Conservation (phyloP, 2,797 vertebrate genomes). For the Euthynnus affinis region DNA sequence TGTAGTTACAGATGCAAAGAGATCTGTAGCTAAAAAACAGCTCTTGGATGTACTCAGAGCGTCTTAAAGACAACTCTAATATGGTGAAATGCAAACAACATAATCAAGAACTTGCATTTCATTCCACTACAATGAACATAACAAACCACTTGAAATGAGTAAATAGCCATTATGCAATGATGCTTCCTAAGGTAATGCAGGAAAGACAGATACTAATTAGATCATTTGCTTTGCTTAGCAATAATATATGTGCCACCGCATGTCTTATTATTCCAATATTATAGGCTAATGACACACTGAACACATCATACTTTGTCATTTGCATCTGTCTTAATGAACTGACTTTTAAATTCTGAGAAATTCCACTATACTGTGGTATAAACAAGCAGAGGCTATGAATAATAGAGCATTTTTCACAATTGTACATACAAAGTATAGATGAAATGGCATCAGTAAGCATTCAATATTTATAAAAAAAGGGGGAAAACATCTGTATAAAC, state of each 20-base stretch:
- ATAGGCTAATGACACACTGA: background rate
- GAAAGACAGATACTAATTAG: slow-evolving; percentile 10
- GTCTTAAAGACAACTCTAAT: background rate
- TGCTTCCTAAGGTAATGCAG: slow-evolving; percentile 1
- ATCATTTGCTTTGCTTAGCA: background rate
- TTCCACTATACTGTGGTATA: slow-evolving; percentile 22
- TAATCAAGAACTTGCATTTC: slow-evolving; percentile 3
- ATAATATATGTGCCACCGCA: slow-evolving; percentile 4
- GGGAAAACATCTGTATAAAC: background rate
- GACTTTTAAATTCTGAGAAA: background rate
- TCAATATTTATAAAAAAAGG: slow-evolving; percentile 4
- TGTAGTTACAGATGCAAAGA: background rate
- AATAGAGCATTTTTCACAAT: slow-evolving; percentile 18
- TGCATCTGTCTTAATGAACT: background rate
- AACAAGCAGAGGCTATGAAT: slow-evolving; percentile 28
- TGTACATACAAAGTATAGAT: background rate
- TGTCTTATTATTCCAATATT: slow-evolving; percentile 13
- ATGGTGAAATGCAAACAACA: background rate
- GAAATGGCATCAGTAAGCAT: slow-evolving; percentile 4
- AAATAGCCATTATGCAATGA: background rate
- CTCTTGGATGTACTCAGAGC: background rate
- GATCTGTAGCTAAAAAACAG: background rate
- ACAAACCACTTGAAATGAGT: slow-evolving; percentile 2
- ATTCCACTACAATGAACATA: background rate
- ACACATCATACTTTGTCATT: slow-evolving; percentile 7